Evolutionary conservation across 2,888 invertebrate species (phyloP).

Genomic region (Agapostemon virescens): DNA sequence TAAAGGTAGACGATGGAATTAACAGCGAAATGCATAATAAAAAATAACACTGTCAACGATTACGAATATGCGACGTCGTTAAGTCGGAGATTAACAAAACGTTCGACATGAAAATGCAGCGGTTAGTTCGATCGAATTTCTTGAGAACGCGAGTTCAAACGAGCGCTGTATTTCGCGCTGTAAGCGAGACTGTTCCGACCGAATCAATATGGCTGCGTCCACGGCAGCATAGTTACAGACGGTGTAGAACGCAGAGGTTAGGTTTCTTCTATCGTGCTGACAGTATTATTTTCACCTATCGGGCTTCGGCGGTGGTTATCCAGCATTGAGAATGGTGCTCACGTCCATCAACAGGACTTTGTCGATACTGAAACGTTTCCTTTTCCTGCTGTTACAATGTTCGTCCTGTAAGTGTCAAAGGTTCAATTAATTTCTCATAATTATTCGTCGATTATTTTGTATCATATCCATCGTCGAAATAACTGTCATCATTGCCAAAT

Average conservation of each 20-base stretch:
- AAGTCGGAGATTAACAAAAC: too few relatives aligned
- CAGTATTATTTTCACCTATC: constrained; percentile 33
- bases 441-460: not conserved
- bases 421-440: not conserved
- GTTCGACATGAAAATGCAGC: too few relatives aligned
- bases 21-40: too few relatives aligned
- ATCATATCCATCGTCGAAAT: not conserved
- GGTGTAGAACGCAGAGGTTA: constrained; percentile 48
- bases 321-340: constrained; percentile 39
- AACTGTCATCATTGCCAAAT: not conserved
- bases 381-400: constrained; percentile 64
- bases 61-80: too few relatives aligned
- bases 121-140: not conserved
- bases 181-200: not conserved
- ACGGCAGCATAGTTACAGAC: constrained; percentile 11
- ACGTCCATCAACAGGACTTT: constrained; percentile 47
- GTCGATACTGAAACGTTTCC: constrained; percentile 57
- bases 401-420: constrained; percentile 69
- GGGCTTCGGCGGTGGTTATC: not conserved
- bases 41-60: not conserved
- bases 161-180: constrained; percentile 32
- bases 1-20: not conserved
- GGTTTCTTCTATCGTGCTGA: constrained; percentile 13
- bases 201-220: constrained; percentile 35
- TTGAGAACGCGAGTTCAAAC: not conserved